A percentile compares a stretch with the other conserved stretches of the same genome.
Conservation (phyloP, 2,113 vertebrate species). For the Cranoglanis bouderius region DNA sequence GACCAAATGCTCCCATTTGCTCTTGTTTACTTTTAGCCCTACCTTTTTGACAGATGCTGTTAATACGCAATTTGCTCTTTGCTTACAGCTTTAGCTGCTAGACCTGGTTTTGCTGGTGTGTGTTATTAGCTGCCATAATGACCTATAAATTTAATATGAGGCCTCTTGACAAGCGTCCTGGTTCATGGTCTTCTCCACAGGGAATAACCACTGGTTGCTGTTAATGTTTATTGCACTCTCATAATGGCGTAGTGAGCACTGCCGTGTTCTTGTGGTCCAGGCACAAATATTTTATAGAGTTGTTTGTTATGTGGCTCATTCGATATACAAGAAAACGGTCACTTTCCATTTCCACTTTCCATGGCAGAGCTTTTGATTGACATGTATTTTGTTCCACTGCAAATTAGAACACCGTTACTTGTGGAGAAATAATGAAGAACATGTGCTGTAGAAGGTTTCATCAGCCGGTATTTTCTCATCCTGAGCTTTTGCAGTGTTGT, state of each 20-base stretch:
- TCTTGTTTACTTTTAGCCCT: not conserved
- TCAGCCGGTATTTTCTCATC: slow-evolving; percentile 31
- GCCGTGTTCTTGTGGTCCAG: slow-evolving; percentile 58
- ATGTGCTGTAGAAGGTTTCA: not conserved
- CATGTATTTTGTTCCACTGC: slow-evolving; percentile 22
- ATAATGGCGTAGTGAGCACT: slow-evolving; percentile 64
- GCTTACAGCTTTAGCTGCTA: slow-evolving; percentile 53
- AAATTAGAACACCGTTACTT: slow-evolving; percentile 33
- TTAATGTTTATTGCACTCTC: slow-evolving; percentile 72
- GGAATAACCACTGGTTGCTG: slow-evolving; percentile 63
- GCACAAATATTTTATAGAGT: slow-evolving; percentile 54
- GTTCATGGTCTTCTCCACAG: slow-evolving; percentile 62
- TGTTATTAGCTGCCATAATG: slow-evolving; percentile 73
- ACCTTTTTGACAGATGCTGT: slow-evolving; percentile 16
- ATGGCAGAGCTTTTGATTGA: slow-evolving; percentile 35
- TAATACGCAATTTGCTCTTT: slow-evolving; percentile 21
- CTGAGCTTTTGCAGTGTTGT: not conserved
- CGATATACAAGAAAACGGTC: slow-evolving; percentile 30
- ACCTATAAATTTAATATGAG: slow-evolving; percentile 74
- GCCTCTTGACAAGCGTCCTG: slow-evolving; percentile 63
- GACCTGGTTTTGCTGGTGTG: slow-evolving; percentile 56
- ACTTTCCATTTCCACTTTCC: slow-evolving; percentile 23
- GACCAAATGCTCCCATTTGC: not conserved
- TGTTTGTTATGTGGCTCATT: slow-evolving; percentile 48
- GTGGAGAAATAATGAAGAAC: slow-evolving; percentile 13